Percentiles rank a stretch among this genome's conserved stretches.
Evolutionary conservation across 1,140 invertebrate genomes (phyloP).

Genomic region (Ericerus pela): DNA sequence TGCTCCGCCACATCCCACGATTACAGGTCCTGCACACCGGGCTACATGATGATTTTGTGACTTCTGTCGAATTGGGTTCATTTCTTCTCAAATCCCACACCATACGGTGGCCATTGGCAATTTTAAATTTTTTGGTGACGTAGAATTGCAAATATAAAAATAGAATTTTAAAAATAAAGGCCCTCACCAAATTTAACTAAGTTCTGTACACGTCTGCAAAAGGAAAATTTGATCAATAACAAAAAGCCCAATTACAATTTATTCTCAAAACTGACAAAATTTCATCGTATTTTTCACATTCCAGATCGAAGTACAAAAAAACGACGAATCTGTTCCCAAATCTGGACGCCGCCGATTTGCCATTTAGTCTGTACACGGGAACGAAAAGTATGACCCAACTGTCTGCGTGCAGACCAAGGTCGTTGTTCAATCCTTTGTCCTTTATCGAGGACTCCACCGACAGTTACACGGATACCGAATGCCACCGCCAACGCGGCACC

Average conservation of each 20-base stretch:
- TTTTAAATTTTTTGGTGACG: no score
- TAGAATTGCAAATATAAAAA: no score
- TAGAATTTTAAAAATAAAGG: no score
- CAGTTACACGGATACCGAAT: conserved; percentile 4
- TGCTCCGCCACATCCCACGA: no score
- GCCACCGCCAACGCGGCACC: background rate
- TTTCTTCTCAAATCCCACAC: no score
- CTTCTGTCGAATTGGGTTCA: no score
- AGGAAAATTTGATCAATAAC: no score
- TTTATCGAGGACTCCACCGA: conserved; percentile 27
- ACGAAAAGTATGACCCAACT: conserved; percentile 13
- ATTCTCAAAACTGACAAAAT: background rate
- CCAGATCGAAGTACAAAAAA: conserved; percentile 1
- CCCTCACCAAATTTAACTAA: no score
- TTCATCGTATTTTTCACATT: background rate
- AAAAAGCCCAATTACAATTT: background rate
- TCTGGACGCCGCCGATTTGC: conserved; percentile 8
- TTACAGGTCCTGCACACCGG: no score
- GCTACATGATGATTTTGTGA: no score
- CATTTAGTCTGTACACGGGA: conserved; percentile 13
- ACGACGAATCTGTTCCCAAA: background rate
- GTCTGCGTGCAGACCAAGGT: conserved; percentile 22
- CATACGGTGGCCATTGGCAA: no score
- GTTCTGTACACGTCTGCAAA: no score
- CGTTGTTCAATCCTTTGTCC: conserved; percentile 22